phyloP scores from a whole-genome alignment of 2,113 vertebrate genomes.

The Petrocephalus microphthalmus region DNA sequence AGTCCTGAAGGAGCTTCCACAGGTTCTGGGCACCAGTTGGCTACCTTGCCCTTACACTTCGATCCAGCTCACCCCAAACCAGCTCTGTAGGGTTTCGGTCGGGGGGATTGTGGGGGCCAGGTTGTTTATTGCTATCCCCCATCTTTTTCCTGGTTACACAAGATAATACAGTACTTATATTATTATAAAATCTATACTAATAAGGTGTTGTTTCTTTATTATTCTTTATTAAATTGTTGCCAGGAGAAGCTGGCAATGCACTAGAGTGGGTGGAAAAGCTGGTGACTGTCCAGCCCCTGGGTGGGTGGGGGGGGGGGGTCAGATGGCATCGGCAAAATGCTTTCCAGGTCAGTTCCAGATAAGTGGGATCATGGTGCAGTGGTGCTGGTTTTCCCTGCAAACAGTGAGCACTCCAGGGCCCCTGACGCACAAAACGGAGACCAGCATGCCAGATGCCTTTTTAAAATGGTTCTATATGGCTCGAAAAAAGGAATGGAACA shows the following conservation, averaged over 20 bases:
- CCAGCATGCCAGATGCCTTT: background rate
- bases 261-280: background rate
- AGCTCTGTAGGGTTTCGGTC: background rate
- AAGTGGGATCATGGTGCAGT: background rate
- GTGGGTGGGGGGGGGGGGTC: background rate
- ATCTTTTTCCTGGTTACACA: background rate
- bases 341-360: background rate
- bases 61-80: background rate
- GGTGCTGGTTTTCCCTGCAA: background rate
- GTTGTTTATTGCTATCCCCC: background rate
- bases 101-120: background rate
- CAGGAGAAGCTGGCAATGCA: background rate
- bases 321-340: background rate
- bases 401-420: background rate
- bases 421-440: background rate
- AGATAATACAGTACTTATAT: background rate
- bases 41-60: background rate
- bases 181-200: no score
- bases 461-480: background rate
- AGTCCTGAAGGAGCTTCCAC: background rate
- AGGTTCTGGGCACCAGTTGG: background rate
- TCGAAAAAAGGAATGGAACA: slow-evolving; percentile 1
- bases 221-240: background rate
- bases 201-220: background rate
- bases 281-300: background rate